A percentile compares a stretch with the other conserved stretches of the same genome.
Conservation (phyloP, 2,797 vertebrate species). For the Molossus alvarezi region DNA sequence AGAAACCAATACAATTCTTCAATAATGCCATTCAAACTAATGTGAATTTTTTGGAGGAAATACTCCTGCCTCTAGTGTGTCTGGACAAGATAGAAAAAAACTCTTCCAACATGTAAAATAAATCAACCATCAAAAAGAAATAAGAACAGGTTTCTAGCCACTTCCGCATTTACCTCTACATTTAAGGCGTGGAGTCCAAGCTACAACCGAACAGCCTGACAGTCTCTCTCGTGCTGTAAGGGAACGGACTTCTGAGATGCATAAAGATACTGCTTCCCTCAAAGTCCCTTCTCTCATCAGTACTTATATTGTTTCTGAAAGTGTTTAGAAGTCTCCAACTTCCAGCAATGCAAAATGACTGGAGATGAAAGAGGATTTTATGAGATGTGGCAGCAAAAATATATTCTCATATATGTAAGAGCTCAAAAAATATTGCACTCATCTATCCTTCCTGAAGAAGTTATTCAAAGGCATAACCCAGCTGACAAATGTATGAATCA, state of each 20-base stretch:
- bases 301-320: constrained; percentile 48
- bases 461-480: constrained; percentile 17
- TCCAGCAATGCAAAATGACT: background rate
- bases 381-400: constrained; percentile 51
- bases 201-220: background rate
- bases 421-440: constrained; percentile 17
- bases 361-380: constrained; percentile 11
- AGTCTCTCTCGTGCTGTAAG: background rate
- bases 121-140: background rate
- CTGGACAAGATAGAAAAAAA: background rate
- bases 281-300: background rate
- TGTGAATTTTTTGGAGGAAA: constrained; percentile 14
- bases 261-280: background rate
- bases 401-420: constrained; percentile 36
- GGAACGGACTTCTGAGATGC: background rate
- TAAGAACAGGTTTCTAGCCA: background rate
- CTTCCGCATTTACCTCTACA: background rate
- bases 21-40: constrained; percentile 9
- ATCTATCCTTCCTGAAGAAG: constrained; percentile 31
- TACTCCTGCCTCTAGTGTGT: background rate
- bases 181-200: background rate
- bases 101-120: background rate
- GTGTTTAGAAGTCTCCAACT: constrained; percentile 1
- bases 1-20: constrained; percentile 21
- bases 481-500: constrained; percentile 17